Conservation (phyloP, 1,140 invertebrate genomes). For the Apis cerana region DNA sequence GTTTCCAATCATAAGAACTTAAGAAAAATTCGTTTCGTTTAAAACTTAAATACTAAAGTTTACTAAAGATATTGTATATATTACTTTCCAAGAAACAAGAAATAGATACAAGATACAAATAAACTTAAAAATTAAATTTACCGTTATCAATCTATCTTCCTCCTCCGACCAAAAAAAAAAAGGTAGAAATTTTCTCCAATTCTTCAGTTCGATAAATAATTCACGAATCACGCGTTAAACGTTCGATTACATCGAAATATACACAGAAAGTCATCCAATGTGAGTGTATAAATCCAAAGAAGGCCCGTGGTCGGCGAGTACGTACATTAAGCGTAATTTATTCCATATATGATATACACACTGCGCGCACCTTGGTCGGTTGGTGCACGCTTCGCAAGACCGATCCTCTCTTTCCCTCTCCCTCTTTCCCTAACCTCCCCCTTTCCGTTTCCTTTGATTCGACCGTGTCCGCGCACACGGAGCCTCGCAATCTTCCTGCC, state of each 20-base stretch:
- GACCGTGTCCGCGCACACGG: not conserved
- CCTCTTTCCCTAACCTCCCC: not conserved
- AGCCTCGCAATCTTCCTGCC: slow-evolving; percentile 8
- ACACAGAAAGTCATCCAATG: slow-evolving; percentile 25
- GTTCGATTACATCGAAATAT: slow-evolving; percentile 38
- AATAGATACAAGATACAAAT: too few species aligned
- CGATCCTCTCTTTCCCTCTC: not conserved
- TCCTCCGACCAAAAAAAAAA: not conserved
- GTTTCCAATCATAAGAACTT: too few species aligned
- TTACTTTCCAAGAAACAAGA: too few species aligned
- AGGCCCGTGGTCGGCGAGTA: slow-evolving; percentile 16
- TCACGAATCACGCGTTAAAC: slow-evolving; percentile 27
- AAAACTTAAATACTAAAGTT: too few species aligned
- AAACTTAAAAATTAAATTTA: too few species aligned
- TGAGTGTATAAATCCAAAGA: slow-evolving; percentile 46
- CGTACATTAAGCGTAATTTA: slow-evolving; percentile 55
- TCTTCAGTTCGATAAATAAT: too few species aligned
- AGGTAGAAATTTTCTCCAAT: too few species aligned
- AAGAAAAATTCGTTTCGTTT: too few species aligned
- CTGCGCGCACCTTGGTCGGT: slow-evolving; percentile 10
- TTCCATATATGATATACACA: slow-evolving; percentile 58
- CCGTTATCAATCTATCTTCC: too few species aligned
- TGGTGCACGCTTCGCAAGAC: not conserved
- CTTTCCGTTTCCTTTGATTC: slow-evolving; percentile 11
- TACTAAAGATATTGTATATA: too few species aligned